A percentile compares a stretch with the other conserved stretches of the same genome.
Evolutionary conservation across 2,888 invertebrate species (phyloP).

Genomic region (Orchestes rusci): DNA sequence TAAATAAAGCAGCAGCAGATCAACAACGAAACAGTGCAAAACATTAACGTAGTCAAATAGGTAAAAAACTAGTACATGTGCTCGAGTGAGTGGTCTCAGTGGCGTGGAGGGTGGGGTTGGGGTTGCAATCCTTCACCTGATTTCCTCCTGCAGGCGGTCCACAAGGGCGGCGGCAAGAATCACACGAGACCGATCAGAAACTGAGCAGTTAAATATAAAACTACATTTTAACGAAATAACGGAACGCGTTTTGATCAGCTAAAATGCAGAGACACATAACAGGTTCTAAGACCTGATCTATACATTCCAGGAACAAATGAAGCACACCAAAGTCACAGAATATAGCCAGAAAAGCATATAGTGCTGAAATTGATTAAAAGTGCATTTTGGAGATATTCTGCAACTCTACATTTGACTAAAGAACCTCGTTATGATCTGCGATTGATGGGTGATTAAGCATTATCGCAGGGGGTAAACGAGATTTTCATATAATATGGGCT

Average conservation of each 20-base stretch:
- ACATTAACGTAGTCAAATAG: slow-evolving; percentile 26
- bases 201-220: slow-evolving; percentile 28
- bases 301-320: slow-evolving; percentile 47
- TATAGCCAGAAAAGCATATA: slow-evolving; percentile 26
- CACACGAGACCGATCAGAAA: slow-evolving; percentile 45
- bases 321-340: slow-evolving; percentile 42
- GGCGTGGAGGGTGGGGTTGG: slow-evolving; percentile 32
- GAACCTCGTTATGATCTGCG: slow-evolving; percentile 37
- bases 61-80: slow-evolving; percentile 43
- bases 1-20: slow-evolving; percentile 10
- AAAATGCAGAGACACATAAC: slow-evolving; percentile 43
- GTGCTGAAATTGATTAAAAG: too few relatives aligned
- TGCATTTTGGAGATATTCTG: too few relatives aligned
- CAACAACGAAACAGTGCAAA: slow-evolving; percentile 24
- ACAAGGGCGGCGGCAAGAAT: slow-evolving; percentile 43
- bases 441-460: too few relatives aligned
- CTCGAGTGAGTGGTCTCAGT: slow-evolving; percentile 35
- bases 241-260: slow-evolving; percentile 30
- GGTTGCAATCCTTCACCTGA: slow-evolving; percentile 49
- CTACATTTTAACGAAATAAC: slow-evolving; percentile 27
- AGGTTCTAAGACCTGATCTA: slow-evolving; percentile 37
- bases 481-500: slow-evolving; percentile 41
- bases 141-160: slow-evolving; percentile 51
- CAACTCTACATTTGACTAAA: slow-evolving; percentile 39
- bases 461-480: slow-evolving; percentile 42